Evolutionary conservation across 2,797 vertebrate species (phyloP), one percentile per base, ranked within the genome.

Genomic region (Rousettus madagascariensis): DNA sequence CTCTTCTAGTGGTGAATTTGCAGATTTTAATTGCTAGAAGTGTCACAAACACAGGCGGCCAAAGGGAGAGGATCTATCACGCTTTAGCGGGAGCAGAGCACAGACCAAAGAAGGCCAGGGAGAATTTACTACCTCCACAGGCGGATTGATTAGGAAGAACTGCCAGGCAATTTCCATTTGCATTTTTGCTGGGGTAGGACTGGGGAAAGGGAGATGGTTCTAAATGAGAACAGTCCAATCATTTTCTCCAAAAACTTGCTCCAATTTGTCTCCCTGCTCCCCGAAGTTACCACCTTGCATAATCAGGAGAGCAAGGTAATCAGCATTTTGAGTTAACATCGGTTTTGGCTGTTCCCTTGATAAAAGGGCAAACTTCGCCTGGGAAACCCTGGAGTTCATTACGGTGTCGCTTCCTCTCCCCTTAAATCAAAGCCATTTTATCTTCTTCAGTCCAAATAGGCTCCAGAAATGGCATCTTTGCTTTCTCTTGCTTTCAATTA

Each of bases 361-460:
- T 96, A 84, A 95, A 97, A 94, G 55, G 82, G 88, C 90, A 96
- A 96, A 96, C 90, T 49, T 86, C 20, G 4, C 36, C 51, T 83
- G 6, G 33, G 85, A 95, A 96, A 94, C 80, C 59, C 55, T 61
- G n/a, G 65, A 82, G 74, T 89, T 95, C 63, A 95, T 96, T 94
- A 93, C 43, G 57, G 77, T 53, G 33, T 75, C 22, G 0, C 90
- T 87, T 89, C 36, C 94, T 94, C 28, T 78, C 26, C 71, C 33
- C 78, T 95, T 96, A 95, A 96, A 95, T 97, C 74, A 95, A 95
- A 96, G 69, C 74, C n/a, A 71, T 90, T 91, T 90, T 96, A 87
- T 94, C 66, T 97, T 53, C 68, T 86, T 92, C 53, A 65, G 43
- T 87, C 12, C 20, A 94, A 71, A 51, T 74, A 74, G 12, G 3